phyloP scores from a whole-genome alignment of 1,140 invertebrate genomes.

The Streblospio benedicti region DNA sequence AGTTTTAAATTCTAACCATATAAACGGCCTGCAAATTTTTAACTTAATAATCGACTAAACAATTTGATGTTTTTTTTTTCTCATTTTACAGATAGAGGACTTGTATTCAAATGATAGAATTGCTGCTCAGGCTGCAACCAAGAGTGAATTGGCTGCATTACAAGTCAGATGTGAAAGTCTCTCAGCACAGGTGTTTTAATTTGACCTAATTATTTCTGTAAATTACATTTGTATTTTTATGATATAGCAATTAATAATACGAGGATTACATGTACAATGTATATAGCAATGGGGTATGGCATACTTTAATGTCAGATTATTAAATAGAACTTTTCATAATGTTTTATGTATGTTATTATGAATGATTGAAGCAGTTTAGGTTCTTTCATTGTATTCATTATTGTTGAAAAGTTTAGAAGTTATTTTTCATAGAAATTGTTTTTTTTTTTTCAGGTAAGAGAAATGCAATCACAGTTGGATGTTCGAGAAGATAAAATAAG shows the following conservation, averaged over 20 bases:
- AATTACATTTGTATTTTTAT: background rate
- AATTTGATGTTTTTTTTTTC: conserved; percentile 7
- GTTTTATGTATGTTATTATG: conserved; percentile 1
- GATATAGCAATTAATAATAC: background rate
- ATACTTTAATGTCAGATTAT: background rate
- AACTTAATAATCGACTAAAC: background rate
- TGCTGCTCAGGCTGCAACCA: conserved; percentile 28
- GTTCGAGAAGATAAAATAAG: conserved; percentile 39
- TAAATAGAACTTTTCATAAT: background rate
- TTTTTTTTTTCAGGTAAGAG: conserved; percentile 26
- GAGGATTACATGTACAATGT: background rate
- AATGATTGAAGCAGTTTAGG: no score
- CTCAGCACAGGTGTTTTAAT: conserved; percentile 25
- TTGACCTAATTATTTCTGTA: background rate
- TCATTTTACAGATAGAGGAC: conserved; percentile 12
- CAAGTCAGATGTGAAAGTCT: conserved; percentile 40
- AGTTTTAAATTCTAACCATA: background rate
- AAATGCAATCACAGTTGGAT: conserved; percentile 33
- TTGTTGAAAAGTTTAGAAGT: no score
- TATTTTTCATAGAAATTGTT: conserved; percentile 4
- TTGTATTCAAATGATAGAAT: conserved; percentile 22
- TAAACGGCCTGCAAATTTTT: background rate
- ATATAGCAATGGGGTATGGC: background rate
- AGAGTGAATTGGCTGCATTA: conserved; percentile 34
- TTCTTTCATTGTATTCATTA: no score